Evolutionary conservation across 2,797 vertebrate species (phyloP), one percentile per base, ranked within the genome.

Genomic region (Falco rusticolus): DNA sequence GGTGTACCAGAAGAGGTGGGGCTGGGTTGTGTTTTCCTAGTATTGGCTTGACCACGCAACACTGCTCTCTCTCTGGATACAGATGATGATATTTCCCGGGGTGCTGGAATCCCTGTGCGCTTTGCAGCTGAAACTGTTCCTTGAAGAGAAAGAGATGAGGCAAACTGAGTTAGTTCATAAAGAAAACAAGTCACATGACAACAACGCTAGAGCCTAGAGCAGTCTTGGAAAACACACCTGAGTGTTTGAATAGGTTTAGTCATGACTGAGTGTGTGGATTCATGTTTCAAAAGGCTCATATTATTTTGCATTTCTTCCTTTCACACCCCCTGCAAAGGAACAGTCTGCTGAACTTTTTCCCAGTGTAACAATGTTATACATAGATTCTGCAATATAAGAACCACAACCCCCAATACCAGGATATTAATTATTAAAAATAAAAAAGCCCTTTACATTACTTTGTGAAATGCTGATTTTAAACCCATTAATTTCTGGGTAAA

Each of bases 41-140:
- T 81, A 59, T 96, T 97, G 37, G 98, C 91, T 33, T 97, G 98
- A 57, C 98, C 98, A 43, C 99, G 98, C 51, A 99, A 86, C 65
- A 98, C 98, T 4, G 98, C 96, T 74, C 99, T 97, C 84, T 99
- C 99, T 96, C 99, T 98, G 28, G 98, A 97, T 72, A 98, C 97
- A 7, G 98, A 94, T 2, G 98, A 98, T 0, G 99, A 90, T 65
- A 99, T 98, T 85, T 99, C 99, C 96, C 98, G 98, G 24, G 99
- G 99, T 16, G 98, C 98, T 8, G 99, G 99, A 96, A 99, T 99
- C 71, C 99, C 99, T 1, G 99, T 99, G 96, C 98, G 99, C 97
- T 99, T 99, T 33, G 97, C 80, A 47, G 98, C 86, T 13, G 98
- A 98, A 95, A 95, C 90, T 0, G 97, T 5, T 93, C 99, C 99